Base-by-base conservation (phyloP, 92 coral and sea anemone genomes). In the Plumapathes pennacea region DNA sequence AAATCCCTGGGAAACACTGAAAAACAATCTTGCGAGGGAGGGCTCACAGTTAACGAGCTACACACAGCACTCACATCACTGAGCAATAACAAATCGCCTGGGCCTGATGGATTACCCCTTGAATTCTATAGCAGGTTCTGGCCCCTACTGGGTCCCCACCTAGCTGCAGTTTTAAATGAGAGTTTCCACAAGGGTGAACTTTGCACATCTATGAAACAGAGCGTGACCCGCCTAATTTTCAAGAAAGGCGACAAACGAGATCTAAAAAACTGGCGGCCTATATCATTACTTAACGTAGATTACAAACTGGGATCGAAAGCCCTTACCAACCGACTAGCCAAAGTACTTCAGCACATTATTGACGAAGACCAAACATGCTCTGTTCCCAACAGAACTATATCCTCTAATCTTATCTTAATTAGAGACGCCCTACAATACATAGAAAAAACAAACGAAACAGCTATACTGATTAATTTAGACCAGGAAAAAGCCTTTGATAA, bases 401-500 rank as follows among this genome's bases (percentile, higher is more conserved):
- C 30, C 28, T 42, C 55, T 21, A 65, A 57, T 30, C 13, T 75
- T 11, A 14, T 25, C 14, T 7, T 47, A 6, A 2, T 75, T 1
- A 50, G 74, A 0, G 82, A 75, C 24, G 7, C 36, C 33, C 22
- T 64, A 2, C 44, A 60, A 21, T 71, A 37, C 30, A 33, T 31
- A 0, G 46, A 50, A 14, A 40, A 12, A 6, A 51, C 58, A 0
- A 17, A 28, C 2, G 54, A 25, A 27, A 18, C 61, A 15, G 78
- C 60, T 10, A 50, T 71, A 3, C 20, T 60, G 11, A 32, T 54
- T 2, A 44, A 50, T 11, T 29, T 71, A 0, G 78, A 59, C 39
- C 78, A 60, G 39, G 70, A 71, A 54, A 71, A 72, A 13, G 80
- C 80, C 25, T 72, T 72, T 19, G 72, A 72, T 33, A 31, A 61